These are phyloP conservation scores for Diploptera punctata DNA, from an alignment of 2,888 invertebrate species.

Conservation along the genomic window DNA sequence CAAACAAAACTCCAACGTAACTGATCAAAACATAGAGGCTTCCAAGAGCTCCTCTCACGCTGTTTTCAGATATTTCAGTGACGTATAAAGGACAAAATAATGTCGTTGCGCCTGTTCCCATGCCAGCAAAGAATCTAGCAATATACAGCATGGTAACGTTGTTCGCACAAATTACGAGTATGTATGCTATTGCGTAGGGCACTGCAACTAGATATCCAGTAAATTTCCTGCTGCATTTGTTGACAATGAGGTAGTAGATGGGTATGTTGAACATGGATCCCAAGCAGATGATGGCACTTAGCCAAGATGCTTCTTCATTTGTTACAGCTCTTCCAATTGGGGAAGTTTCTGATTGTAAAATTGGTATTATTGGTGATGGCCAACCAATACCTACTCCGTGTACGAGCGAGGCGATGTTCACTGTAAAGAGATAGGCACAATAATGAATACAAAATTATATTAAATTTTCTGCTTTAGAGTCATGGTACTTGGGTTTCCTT, in stretches of 20 bases:
- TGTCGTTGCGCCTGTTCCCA: conserved; percentile 5
- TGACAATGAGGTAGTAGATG: neutral
- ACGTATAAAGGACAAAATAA: conserved; percentile 41
- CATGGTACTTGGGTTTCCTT: too few species aligned
- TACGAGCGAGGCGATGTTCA: conserved; percentile 22
- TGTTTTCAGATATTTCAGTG: conserved; percentile 19
- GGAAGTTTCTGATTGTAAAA: conserved; percentile 4
- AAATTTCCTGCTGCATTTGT: neutral
- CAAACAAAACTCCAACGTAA: conserved; percentile 64
- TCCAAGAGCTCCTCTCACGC: conserved; percentile 65
- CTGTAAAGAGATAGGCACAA: neutral
- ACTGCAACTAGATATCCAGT: neutral
- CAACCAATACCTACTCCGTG: conserved; percentile 27
- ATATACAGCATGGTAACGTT: neutral
- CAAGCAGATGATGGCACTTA: conserved; percentile 31
- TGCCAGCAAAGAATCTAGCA: neutral
- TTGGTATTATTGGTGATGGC: conserved; percentile 26
- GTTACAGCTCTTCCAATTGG: conserved; percentile 16
- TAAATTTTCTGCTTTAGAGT: too few species aligned
- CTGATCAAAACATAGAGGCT: conserved; percentile 64
- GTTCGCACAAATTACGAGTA: neutral
- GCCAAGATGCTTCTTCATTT: conserved; percentile 31
- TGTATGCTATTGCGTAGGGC: conserved; percentile 4
- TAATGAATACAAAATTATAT: too few species aligned
- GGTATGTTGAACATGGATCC: conserved; percentile 24